Base-by-base conservation (phyloP, 92 coral and sea anemone genomes). In the Siderastrea radians region DNA sequence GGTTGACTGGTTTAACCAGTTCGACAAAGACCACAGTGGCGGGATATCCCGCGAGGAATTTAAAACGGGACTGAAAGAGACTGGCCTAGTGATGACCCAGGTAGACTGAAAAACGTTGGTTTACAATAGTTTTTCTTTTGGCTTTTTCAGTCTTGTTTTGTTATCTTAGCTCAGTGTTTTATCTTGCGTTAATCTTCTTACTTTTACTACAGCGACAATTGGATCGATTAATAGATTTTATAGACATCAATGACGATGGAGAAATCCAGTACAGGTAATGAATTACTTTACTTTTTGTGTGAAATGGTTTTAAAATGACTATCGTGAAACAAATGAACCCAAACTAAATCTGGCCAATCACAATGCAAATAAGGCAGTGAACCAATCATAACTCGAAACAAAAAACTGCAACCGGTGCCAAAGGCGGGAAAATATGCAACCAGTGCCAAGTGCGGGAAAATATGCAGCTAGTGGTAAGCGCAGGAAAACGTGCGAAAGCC, bases 1-100 rank as follows among this genome's bases (percentile, higher is more conserved):
- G 90, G 92, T 97, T 89, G 99, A 97, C 92, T 97, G 99, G 99
- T 97, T 97, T 84, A 93, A 94, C 94, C 99, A 92, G 93, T 94
- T 97, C 91, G 99, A 97, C 91, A 97, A 97, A 92, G 99, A 97
- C 81, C 98, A 90, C 72, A 97, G 99, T 74, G 99, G 99, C 66
- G 99, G 98, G 59, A 97, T 97, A 44, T 95, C 97, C 9, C 93
- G 97, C 62, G 99, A 95, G 48, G 99, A 97, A 79, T 97, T 97
- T 76, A 96, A 96, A 68, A 92, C 78, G 73, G 99, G 99, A 14
- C 93, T 97, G 7, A 97, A 95, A 70, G 99, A 97, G 78, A 97
- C 94, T 5, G 99, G 99, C 15, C 97, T 97, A 13, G 98, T 95
- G 49, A 97, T 97, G 99, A 97, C 99, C 10, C 98, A 93, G 96